Evolutionary conservation across 2,888 invertebrate genomes (phyloP), one percentile per base, ranked within the genome.

Genomic region (Macrosoma leucophasiata): DNA sequence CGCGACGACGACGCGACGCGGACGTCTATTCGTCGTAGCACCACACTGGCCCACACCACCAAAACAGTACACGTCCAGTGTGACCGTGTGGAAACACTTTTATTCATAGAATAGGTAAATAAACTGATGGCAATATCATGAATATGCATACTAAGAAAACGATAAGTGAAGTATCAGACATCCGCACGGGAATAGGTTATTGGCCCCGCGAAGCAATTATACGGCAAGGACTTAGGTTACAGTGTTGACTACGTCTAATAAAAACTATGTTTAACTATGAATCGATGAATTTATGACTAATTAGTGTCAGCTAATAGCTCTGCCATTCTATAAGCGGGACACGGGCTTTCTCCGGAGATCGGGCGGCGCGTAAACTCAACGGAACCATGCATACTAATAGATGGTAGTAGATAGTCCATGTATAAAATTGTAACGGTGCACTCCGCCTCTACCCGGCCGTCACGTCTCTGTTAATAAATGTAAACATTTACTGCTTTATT

Each of bases 401-500:
- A 70, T 66, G 64, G 60, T 78, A 78, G 74, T 76, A 65, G 62
- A 70, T 66, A 64, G 60, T 60, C 61, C 55, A 67, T 58, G 67
- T 69, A 73, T 77, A 69, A 73, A 69, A 74, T 72, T 63, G 71
- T 79, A 81, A 81, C 81, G 79, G 81, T 79, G 63, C 64, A 63
- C 56, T 52, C 67, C 59, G 59, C 68, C 66, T 66, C 62, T 60
- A 61, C 55, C 51, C 49, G 45, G 58, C 44, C 49, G 52, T 62
- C 61, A 55, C 57, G 58, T 63, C 58, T 55, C 53, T 62, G 49
- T 65, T 71, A 67, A 75, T 74, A 74, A 68, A 75, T 67, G 70
- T 64, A 66, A 73, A 69, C 61, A 67, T 77, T 71, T 68, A 75
- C 69, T 62, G 68, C 67, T 74, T 75, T 70, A 77, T 71, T 63